Base-by-base conservation (phyloP, 2,113 vertebrate species). In the Albula glossodonta region DNA sequence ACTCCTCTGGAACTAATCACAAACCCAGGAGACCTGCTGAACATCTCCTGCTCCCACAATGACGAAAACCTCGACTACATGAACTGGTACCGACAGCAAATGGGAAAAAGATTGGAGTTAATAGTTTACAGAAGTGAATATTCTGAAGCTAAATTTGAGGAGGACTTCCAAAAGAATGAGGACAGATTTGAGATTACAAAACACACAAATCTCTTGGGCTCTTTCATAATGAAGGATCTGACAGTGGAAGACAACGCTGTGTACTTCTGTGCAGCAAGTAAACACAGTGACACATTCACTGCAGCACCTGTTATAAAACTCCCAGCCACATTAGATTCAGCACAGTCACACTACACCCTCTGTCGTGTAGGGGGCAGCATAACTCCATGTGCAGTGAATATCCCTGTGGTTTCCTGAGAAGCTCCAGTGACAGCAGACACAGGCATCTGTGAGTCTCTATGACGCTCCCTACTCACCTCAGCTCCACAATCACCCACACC, bases 21-120 rank as follows among this genome's bases (percentile, higher is more conserved):
- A 78, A 31, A 51, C 50, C 48, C 74, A 25, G 63, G 74, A 13
- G n/a, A 5, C 12, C 51, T n/a, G 51, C 83, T 84, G 51, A 51
- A 84, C 5, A 84, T 84, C 50, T 41, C 51, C 51, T 84, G 83
- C 74, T 84, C 83, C 48, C 70, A 78, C 51, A 78, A 84, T 6
- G 51, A 78, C 25, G 78, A 56, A 13, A 78, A 53, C n/a, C 83
- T 78, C 19, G 2, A 84, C 1, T 78, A 84, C 31, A 84, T 84
- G 83, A 78, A 78, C 25, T 84, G 83, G 83, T 84, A 84, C 17
- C 83, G 51, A 25, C 66, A 84, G 83, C 70, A 3, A 5, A 70
- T 48, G 3, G 83, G 83, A 15, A 50, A 78, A 57, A 51, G 51
- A 3, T 84, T 84, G 12, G 83, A 84, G 41, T 11, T 84, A 22